Evolutionary conservation across 2,888 invertebrate species (phyloP), one percentile per base, ranked within the genome.

Genomic region (Temnothorax ravouxi): DNA sequence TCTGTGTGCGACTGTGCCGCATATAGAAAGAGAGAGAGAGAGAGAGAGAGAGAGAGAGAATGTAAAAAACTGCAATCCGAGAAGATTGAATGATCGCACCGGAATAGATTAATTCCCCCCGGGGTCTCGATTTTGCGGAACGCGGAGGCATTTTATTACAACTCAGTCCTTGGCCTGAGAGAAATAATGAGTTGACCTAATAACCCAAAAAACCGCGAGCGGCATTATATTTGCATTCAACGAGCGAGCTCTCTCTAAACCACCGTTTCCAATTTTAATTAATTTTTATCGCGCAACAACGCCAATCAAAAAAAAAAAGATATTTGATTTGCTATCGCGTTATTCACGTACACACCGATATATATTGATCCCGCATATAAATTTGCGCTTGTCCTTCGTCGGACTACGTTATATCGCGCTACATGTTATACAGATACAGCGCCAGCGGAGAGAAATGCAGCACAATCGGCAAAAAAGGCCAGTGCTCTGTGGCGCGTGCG

Each of bases 81-180:
- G 82, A 84, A 81, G 87, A 87, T 89, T 87, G 90, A 87, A 83
- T 88, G 84, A 74, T 85, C 83, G 85, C 76, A 56, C 66, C 44
- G 54, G 71, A 83, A 85, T 87, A 82, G 89, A 89, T 88, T 88
- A 88, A 88, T 88, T 88, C 74, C 82, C 67, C 87, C 71, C 84
- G 77, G 72, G 74, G 52, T 76, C 81, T 76, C 81, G 79, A 77
- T 84, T 87, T 83, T 67, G 85, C 84, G 79, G 86, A 87, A 84
- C 83, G 6, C 6, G 69, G 74, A 81, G 89, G 87, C 84, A 86
- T 88, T 88, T 84, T 80, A 82, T 56, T 75, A 66, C 62, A 47
- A 38, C 56, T 59, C 67, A n/a, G n/a, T 67, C 52, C 41, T 54
- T 47, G 59, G 38, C 25, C 29, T 52, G 71, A 25, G 34, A 71